Conservation (phyloP, 2,797 vertebrate species). For the Otolemur crassicaudatus region DNA sequence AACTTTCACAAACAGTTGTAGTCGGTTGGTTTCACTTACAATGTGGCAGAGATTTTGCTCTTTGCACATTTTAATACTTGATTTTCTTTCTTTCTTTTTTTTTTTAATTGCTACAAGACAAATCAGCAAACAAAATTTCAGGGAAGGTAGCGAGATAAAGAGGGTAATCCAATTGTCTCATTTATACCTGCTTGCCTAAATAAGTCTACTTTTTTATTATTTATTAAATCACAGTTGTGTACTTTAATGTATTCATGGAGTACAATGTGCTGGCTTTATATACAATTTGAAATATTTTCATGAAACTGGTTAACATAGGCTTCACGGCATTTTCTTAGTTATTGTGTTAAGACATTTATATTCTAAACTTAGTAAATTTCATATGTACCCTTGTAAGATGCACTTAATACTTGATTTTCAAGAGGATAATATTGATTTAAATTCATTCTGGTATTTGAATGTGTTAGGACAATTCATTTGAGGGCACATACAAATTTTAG, state of each 20-base stretch:
- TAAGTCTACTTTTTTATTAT: background rate
- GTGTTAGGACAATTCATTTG: background rate
- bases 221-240: no score
- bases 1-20: background rate
- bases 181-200: constrained; percentile 7
- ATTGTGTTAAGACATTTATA: no score
- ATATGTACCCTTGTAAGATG: no score
- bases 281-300: no score
- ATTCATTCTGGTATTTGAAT: background rate
- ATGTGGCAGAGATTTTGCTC: background rate
- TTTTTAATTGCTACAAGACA: background rate
- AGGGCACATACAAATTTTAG: background rate
- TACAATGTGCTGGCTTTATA: no score
- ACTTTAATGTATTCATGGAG: no score
- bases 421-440: constrained; percentile 4
- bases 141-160: background rate
- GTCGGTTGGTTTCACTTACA: background rate
- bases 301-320: no score
- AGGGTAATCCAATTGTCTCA: background rate
- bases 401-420: background rate
- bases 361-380: no score
- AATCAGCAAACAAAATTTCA: constrained; percentile 25
- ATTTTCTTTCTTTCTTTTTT: no score
- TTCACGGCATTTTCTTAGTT: no score
- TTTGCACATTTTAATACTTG: background rate